A percentile compares a stretch with the other conserved stretches of the same genome.
These are phyloP conservation scores for Odocoileus virginianus DNA, from an alignment of 2,113 vertebrate species.

Conservation along the genomic window DNA sequence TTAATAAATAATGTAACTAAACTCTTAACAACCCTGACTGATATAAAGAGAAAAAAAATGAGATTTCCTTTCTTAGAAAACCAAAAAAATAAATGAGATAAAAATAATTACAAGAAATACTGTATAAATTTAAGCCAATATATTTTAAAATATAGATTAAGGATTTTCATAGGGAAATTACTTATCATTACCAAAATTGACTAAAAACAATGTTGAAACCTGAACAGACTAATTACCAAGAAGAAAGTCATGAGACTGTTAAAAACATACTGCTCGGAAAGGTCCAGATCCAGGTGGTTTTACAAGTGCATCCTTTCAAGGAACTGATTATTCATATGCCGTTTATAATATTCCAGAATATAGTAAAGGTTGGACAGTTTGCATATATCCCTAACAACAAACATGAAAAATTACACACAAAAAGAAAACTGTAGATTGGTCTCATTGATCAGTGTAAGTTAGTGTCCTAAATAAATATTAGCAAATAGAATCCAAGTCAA, in stretches of 20 bases:
- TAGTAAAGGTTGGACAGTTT: neutral
- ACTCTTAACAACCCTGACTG: neutral
- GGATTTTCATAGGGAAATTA: neutral
- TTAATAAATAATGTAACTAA: neutral
- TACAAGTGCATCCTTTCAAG: neutral
- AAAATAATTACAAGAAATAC: neutral
- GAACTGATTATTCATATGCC: neutral
- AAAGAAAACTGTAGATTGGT: neutral
- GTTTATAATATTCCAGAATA: neutral
- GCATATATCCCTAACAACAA: neutral
- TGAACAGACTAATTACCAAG: neutral
- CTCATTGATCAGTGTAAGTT: neutral
- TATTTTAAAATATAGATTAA: neutral
- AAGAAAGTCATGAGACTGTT: neutral
- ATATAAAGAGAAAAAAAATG: neutral
- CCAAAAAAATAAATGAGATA: neutral
- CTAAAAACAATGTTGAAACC: neutral
- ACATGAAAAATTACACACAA: neutral
- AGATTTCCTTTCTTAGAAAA: neutral
- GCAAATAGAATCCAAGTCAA: neutral
- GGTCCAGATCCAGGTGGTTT: neutral
- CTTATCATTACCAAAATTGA: neutral
- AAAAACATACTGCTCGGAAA: neutral
- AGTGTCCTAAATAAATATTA: neutral
- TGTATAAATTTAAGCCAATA: neutral